Percentiles rank a stretch among this genome's conserved stretches.
Evolutionary conservation across 2,113 vertebrate species (phyloP).

Genomic region (Gymnobelideus leadbeateri): DNA sequence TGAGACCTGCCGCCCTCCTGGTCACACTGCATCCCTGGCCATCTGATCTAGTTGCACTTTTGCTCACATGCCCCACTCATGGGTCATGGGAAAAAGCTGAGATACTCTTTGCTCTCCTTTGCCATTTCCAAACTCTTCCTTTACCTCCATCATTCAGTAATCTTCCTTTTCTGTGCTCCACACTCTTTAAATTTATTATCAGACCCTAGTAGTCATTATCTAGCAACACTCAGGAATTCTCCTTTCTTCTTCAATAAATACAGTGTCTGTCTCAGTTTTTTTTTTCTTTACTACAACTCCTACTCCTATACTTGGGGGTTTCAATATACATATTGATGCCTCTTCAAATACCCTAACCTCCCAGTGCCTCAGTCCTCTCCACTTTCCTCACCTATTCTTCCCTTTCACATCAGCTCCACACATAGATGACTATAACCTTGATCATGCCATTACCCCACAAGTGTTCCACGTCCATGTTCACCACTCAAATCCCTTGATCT

Average conservation of each 20-base stretch:
- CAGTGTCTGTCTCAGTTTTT: background rate
- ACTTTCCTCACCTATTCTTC: background rate
- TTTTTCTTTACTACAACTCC: background rate
- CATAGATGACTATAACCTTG: background rate
- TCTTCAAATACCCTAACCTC: background rate
- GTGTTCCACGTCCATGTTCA: background rate
- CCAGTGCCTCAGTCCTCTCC: background rate
- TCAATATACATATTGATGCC: background rate
- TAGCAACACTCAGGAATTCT: background rate
- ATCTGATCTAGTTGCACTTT: background rate
- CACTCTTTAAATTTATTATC: background rate
- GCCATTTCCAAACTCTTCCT: background rate
- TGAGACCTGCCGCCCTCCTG: background rate
- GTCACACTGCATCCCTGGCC: background rate
- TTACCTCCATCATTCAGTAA: background rate
- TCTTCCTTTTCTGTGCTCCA: background rate
- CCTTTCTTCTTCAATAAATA: background rate
- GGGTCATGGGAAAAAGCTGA: background rate
- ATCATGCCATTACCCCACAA: background rate
- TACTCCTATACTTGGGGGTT: background rate
- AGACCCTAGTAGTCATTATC: background rate
- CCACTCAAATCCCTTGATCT: background rate
- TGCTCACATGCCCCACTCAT: background rate
- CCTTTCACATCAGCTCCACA: background rate
- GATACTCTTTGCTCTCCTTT: background rate